Evolutionary conservation across 2,888 invertebrate genomes (phyloP), one percentile per base, ranked within the genome.

Genomic region (Folsomia manolachei): DNA sequence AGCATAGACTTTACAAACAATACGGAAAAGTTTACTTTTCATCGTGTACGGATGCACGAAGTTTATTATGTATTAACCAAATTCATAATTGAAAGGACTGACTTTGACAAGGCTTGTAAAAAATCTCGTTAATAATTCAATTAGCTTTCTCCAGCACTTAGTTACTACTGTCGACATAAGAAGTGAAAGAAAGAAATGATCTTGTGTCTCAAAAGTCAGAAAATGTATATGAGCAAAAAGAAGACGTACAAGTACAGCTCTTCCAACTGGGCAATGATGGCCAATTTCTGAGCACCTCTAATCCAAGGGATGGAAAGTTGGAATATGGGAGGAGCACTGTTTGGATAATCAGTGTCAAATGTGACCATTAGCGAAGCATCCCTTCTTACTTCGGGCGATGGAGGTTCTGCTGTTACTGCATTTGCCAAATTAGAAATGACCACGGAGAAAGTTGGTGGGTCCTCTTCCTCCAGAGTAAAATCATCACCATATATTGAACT

Each of bases 271-370:
- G 83, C 83, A 71, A 86, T 85, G 1, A 92, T 84, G 39, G 84
- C 82, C 73, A 85, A 84, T 82, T 90, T 90, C 56, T 87, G 86
- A 56, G 86, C 84, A 68, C 88, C 86, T 66, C 86, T 86, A 83
- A 92, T 86, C 87, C 89, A 88, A 0, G 92, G 91, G 0, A 91
- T 91, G 68, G 90, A 89, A 53, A 92, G 81, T 81, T 90, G 89
- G 83, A 89, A 91, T 75, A 85, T 86, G 0, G 92, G 92, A 1
- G 91, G 90, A 0, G 87, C 83, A 39, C 84, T 81, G 1, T 86
- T 85, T 0, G 92, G 92, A 82, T 92, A 92, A 39, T 87, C 87
- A 4, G 85, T 82, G 19, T 89, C 88, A 82, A 91, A 84, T 19
- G 88, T 89, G 27, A 91, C 85, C 82, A 87, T 88, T n/a, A 90